phyloP scores from a whole-genome alignment of 2,797 vertebrate genomes.

The Distichodus sexfasciatus region DNA sequence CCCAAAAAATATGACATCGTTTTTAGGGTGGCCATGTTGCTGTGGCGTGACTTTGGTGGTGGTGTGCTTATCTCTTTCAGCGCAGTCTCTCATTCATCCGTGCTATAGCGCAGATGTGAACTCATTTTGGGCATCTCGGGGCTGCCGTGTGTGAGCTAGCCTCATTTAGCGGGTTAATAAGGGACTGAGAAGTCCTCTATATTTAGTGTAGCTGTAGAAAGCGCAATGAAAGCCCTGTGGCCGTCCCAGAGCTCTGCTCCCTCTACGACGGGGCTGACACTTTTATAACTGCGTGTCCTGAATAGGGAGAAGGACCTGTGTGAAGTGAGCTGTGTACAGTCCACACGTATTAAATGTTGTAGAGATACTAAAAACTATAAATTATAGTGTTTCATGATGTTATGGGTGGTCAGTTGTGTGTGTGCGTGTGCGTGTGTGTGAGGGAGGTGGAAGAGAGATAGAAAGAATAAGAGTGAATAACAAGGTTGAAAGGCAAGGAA shows the following conservation, averaged over 20 bases:
- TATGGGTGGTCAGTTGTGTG: too few species aligned
- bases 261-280: conserved; percentile 59
- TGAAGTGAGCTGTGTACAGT: not conserved
- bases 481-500: too few species aligned
- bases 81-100: not conserved
- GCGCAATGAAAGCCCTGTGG: conserved; percentile 68
- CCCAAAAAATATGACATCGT: too few species aligned
- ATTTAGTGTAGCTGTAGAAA: conserved; percentile 71
- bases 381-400: too few species aligned
- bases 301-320: conserved; percentile 58
- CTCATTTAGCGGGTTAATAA: conserved; percentile 76
- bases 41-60: too few species aligned
- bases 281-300: conserved; percentile 72
- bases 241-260: conserved; percentile 69
- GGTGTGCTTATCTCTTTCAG: too few species aligned
- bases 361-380: too few species aligned
- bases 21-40: too few species aligned
- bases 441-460: too few species aligned
- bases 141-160: conserved; percentile 61
- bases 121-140: not conserved
- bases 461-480: too few species aligned
- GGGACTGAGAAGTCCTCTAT: conserved; percentile 68
- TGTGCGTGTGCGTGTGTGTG: too few species aligned
- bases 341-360: too few species aligned
- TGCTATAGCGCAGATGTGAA: conserved; percentile 3